phyloP scores from a whole-genome alignment of 2,113 vertebrate species.

The Siniperca chuatsi region DNA sequence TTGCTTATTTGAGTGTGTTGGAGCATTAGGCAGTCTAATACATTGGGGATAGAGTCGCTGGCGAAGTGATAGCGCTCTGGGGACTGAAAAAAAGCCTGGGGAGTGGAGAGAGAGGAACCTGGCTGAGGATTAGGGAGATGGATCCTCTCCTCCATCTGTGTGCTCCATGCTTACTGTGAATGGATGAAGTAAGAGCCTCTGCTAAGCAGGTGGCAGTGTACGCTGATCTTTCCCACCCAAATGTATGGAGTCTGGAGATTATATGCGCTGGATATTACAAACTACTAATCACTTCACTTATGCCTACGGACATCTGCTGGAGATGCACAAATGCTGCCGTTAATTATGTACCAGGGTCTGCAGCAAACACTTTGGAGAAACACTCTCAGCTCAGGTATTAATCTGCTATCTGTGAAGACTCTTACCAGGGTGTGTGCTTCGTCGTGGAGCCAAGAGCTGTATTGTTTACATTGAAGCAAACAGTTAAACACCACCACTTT shows the following conservation, averaged over 20 bases:
- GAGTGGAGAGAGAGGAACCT: slow-evolving; percentile 56
- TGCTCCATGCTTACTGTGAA: slow-evolving; percentile 54
- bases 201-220: slow-evolving; percentile 63
- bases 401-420: slow-evolving; percentile 37
- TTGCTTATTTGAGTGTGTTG: slow-evolving; percentile 67
- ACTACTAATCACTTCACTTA: slow-evolving; percentile 73
- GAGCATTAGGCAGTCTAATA: slow-evolving; percentile 70
- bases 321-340: slow-evolving; percentile 32
- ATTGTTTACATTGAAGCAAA: slow-evolving; percentile 37
- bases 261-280: slow-evolving; percentile 62
- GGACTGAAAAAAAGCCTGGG: slow-evolving; percentile 39
- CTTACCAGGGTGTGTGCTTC: slow-evolving; percentile 5
- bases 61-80: slow-evolving; percentile 58
- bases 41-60: slow-evolving; percentile 33
- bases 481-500: slow-evolving; percentile 32
- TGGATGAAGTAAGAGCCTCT: slow-evolving; percentile 48
- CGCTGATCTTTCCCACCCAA: slow-evolving; percentile 70
- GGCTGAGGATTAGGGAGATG: slow-evolving; percentile 74
- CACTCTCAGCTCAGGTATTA: slow-evolving; percentile 39
- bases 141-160: slow-evolving; percentile 76
- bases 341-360: slow-evolving; percentile 36
- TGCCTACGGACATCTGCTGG: slow-evolving; percentile 55
- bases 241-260: slow-evolving; percentile 75
- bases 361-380: slow-evolving; percentile 41
- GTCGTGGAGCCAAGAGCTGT: neutral